These are phyloP conservation scores for Entomobrya multifasciata DNA, from an alignment of 2,888 invertebrate species.

Conservation along the genomic window DNA sequence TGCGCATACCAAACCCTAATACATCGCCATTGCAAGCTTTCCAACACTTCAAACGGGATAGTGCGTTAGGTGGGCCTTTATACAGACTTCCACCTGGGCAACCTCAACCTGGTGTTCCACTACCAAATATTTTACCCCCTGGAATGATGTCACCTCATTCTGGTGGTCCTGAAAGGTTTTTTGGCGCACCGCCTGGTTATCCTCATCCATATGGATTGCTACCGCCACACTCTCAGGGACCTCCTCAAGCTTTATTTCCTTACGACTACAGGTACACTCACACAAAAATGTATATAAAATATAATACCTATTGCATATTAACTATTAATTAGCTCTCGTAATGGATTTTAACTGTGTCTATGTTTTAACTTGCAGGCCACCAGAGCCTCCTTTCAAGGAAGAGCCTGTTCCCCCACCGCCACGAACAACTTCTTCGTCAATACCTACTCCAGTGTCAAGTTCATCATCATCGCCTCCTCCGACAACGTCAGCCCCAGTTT, in stretches of 20 bases:
- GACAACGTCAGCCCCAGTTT: conserved; percentile 49
- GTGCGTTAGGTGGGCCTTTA: conserved; percentile 60
- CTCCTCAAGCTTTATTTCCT: conserved; percentile 73
- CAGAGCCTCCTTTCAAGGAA: conserved; percentile 75
- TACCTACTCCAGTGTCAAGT: conserved; percentile 65
- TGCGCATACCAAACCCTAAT: conserved; percentile 78
- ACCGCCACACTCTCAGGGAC: conserved; percentile 76
- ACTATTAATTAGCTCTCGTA: too few relatives aligned
- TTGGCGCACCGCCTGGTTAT: conserved; percentile 70
- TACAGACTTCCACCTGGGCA: conserved; percentile 73
- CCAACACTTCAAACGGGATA: conserved; percentile 77
- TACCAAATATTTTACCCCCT: conserved; percentile 69
- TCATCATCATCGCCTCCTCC: conserved; percentile 65
- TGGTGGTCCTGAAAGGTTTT: conserved; percentile 73
- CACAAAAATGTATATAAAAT: background rate
- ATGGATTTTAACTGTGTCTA: too few relatives aligned
- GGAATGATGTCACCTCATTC: conserved; percentile 71
- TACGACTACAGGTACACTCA: conserved; percentile 77
- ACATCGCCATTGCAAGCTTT: conserved; percentile 77
- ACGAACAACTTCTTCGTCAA: conserved; percentile 56
- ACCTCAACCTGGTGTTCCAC: conserved; percentile 64
- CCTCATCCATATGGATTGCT: conserved; percentile 76
- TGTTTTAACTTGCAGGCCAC: conserved; percentile 66
- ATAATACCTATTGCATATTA: too few relatives aligned
- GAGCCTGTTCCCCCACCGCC: conserved; percentile 68